Evolutionary conservation across 1,140 invertebrate genomes (phyloP), one percentile per base, ranked within the genome.

Genomic region (Scaptomyza pallida): DNA sequence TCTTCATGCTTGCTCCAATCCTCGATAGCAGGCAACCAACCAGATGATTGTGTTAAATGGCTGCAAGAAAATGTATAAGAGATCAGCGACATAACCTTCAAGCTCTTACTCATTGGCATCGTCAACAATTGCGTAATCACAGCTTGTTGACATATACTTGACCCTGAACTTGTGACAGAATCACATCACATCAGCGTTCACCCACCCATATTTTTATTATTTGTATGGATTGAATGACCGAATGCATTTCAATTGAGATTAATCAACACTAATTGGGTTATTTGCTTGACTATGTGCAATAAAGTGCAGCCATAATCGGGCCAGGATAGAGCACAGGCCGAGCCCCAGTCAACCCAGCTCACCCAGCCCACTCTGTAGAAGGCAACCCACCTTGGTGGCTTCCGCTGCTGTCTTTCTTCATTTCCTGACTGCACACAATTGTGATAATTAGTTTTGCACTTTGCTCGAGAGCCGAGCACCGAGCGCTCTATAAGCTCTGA

Each of bases 1-100:
- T 92, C 92, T 19, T 88, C 89, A 57, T 89, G 81, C 71, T 82
- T 91, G 72, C 91, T 93, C 96, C 96, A 97, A 75, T 94, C 94
- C 86, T 97, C 96, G 9, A 94, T 93, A 0, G 97, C 96, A 1
- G 97, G 97, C 60, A 97, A 89, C 96, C 97, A 98, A 57, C 95
- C 95, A 0, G 96, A 95, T 0, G 95, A 95, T 80, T 95, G 94
- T 17, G 94, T 96, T 78, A 95, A 93, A 92, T 96, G 96, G 86
- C 96, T 97, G 92, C 21, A 93, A 93, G 23, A 71, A 82, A 79
- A 74, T 9, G 26, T 1, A 30, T 9, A 30, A 6, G 26, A 6
- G 5, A 5, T 6, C 23, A 26, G 12, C 1, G 15, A 26, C 17
- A 13, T 12, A 21, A 21, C 23, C 15, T 44, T 30, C 15, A 44